A percentile compares a stretch with the other conserved stretches of the same genome.
Conservation (phyloP, 2,888 invertebrate species). For the Drosophila anomalipes region DNA sequence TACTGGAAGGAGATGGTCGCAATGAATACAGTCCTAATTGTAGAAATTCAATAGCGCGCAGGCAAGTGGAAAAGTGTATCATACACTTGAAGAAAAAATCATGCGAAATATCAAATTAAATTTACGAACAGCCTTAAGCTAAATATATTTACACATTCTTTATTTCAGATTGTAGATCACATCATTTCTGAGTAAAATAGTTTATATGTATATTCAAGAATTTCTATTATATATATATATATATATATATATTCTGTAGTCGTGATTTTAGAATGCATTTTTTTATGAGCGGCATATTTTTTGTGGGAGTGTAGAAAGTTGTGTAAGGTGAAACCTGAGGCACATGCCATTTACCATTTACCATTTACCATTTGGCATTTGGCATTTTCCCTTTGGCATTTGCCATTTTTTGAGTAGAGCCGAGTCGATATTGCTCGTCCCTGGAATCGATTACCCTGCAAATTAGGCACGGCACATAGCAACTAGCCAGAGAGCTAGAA, state of each 20-base stretch:
- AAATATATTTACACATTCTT: neutral
- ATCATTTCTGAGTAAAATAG: too few species aligned
- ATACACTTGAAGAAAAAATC: slow-evolving; percentile 11
- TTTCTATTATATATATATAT: neutral
- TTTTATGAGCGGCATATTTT: neutral
- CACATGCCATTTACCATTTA: slow-evolving; percentile 62
- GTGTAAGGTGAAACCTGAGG: slow-evolving; percentile 46
- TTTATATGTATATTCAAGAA: neutral
- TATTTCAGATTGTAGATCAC: neutral
- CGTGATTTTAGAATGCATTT: neutral
- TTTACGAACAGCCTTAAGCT: too few species aligned
- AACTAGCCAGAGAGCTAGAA: too few species aligned
- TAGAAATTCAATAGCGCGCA: slow-evolving; percentile 36
- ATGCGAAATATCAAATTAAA: neutral
- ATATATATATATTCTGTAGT: neutral
- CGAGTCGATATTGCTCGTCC: slow-evolving; percentile 5
- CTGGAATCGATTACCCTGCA: slow-evolving; percentile 35
- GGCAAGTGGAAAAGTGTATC: slow-evolving; percentile 12
- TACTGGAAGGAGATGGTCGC: neutral
- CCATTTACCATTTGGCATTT: neutral
- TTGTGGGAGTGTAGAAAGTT: slow-evolving; percentile 2
- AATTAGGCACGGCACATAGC: slow-evolving; percentile 48
- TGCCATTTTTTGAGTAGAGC: slow-evolving; percentile 1
- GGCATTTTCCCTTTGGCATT: neutral
- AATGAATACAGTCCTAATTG: neutral